Conservation (phyloP, 1,140 invertebrate genomes). For the Aporrectodea caliginosa region DNA sequence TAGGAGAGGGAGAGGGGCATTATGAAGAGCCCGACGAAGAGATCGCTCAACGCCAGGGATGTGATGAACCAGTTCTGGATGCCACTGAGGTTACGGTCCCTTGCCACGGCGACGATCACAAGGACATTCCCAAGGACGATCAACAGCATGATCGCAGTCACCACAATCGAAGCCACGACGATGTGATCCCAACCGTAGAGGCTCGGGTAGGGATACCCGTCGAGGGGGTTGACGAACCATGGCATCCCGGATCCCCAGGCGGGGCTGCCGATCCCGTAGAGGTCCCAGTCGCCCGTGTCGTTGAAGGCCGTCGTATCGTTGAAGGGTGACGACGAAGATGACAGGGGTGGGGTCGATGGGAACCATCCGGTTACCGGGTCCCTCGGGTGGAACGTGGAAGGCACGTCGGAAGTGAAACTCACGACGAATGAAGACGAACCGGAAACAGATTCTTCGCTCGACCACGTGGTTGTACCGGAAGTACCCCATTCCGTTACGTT, state of each 20-base stretch:
- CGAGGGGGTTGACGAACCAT: conserved; percentile 18
- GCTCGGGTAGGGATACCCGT: conserved; percentile 66
- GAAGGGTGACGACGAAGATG: not conserved
- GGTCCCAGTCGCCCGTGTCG: not conserved
- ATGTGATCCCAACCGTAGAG: conserved; percentile 82
- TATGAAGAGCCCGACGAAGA: conserved; percentile 87
- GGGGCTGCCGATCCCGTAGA: not conserved
- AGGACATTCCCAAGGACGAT: conserved; percentile 96
- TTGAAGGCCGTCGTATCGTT: not conserved
- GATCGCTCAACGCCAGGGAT: conserved; percentile 90
- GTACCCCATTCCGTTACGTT: too few relatives aligned
- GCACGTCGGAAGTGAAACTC: too few relatives aligned
- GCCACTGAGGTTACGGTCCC: conserved; percentile 70
- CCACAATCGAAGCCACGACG: conserved; percentile 79
- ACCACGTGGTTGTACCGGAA: too few relatives aligned
- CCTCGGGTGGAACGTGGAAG: too few relatives aligned
- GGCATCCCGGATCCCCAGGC: not conserved
- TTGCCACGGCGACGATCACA: conserved; percentile 95
- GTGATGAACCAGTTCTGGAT: conserved; percentile 98
- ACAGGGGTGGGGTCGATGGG: too few relatives aligned
- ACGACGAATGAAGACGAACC: too few relatives aligned
- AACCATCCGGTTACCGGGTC: too few relatives aligned
- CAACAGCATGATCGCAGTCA: conserved; percentile 89
- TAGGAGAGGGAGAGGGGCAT: conserved; percentile 97
- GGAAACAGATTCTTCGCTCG: too few relatives aligned